phyloP scores from a whole-genome alignment of 2,888 invertebrate species.

The Luperina testacea region DNA sequence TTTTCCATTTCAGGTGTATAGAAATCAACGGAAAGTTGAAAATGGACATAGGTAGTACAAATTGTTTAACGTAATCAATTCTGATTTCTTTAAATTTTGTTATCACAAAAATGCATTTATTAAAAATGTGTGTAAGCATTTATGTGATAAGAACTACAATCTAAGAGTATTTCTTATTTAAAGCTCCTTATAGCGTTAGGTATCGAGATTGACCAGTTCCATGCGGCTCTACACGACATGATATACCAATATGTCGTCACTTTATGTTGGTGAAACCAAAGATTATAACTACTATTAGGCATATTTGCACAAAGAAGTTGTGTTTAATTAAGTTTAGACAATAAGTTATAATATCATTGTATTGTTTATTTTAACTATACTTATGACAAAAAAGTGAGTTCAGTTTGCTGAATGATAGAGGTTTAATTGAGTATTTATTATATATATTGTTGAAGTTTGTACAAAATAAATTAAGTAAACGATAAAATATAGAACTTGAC shows the following conservation, averaged over 20 bases:
- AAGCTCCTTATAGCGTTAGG: conserved; percentile 66
- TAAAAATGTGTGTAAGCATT: conserved; percentile 58
- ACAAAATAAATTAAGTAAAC: conserved; percentile 91
- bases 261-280: conserved; percentile 88
- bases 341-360: conserved; percentile 90
- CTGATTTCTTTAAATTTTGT: conserved; percentile 57
- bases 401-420: conserved; percentile 90
- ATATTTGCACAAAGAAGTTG: conserved; percentile 91
- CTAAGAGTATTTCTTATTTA: conserved; percentile 60
- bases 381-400: conserved; percentile 90
- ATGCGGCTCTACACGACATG: conserved; percentile 68
- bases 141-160: conserved; percentile 64
- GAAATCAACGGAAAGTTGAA: conserved; percentile 14
- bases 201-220: conserved; percentile 72
- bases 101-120: conserved; percentile 65
- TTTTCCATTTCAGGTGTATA: conserved; percentile 25
- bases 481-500: conserved; percentile 91
- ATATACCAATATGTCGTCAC: conserved; percentile 63
- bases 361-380: conserved; percentile 88
- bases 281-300: conserved; percentile 88
- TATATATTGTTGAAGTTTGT: conserved; percentile 91
- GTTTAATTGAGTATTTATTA: conserved; percentile 91
- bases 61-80: conserved; percentile 39
- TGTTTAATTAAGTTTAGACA: conserved; percentile 91
- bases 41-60: conserved; percentile 19